Conservation (phyloP, 2,797 vertebrate species). For the Macroramphosus scolopax region DNA sequence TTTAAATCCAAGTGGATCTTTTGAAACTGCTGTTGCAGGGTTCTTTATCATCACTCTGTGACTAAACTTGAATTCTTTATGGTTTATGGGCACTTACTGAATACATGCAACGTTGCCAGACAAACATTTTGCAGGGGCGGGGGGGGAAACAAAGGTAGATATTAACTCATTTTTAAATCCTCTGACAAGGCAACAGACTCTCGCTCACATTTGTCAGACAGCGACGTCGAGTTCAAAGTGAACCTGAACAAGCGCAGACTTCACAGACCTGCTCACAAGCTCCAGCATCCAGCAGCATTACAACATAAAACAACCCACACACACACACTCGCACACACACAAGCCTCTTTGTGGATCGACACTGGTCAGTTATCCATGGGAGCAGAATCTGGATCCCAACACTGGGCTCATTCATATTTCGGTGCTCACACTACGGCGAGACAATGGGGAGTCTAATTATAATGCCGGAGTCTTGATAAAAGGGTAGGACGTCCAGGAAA, state of each 20-base stretch:
- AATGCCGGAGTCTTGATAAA: constrained; percentile 64
- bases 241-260: constrained; percentile 14
- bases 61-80: too few relatives aligned
- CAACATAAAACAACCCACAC: too few relatives aligned
- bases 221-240: constrained; percentile 21
- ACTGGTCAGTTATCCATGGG: constrained; percentile 27
- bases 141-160: background rate
- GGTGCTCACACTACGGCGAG: too few relatives aligned
- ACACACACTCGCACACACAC: too few relatives aligned
- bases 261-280: constrained; percentile 20
- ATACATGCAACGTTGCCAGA: background rate
- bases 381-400: constrained; percentile 49
- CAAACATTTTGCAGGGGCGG: constrained; percentile 12
- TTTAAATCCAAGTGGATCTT: too few relatives aligned
- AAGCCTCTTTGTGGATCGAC: constrained; percentile 14
- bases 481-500: constrained; percentile 62
- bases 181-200: constrained; percentile 1
- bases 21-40: too few relatives aligned
- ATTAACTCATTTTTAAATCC: constrained; percentile 12
- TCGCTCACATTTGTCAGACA: constrained; percentile 19
- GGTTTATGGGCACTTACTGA: too few relatives aligned
- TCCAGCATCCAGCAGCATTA: too few relatives aligned
- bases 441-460: constrained; percentile 69
- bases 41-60: too few relatives aligned
- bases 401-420: constrained; percentile 53